Base-by-base conservation (phyloP, 2,797 vertebrate genomes). In the Sitta carolinensis region DNA sequence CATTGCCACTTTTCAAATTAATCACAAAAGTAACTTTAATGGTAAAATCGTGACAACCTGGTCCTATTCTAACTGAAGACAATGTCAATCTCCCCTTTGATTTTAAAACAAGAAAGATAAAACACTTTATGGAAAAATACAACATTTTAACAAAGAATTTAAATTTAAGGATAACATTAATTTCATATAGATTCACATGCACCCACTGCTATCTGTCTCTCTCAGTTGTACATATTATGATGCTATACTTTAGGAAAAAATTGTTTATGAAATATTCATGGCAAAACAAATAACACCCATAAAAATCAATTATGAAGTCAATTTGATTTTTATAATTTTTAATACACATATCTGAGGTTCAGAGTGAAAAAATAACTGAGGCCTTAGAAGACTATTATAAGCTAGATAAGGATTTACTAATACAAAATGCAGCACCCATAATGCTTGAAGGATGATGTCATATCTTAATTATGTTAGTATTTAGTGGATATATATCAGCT, bases 381-480 rank as follows among this genome's bases (percentile, higher is more conserved):
- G 61, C 52, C 26, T 81, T 68, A 90, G 75, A 73, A 88, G 47
- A 75, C 43, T 80, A 91, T 75, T 93, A 87, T 84, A 82, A 75
- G 45, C 57, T 90, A 95, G 95, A 95, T 91, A 96, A 96, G 92
- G 84, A 94, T 96, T 97, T 96, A 96, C 90, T n/a, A 96, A 47
- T 93, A 93, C 18, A 89, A 96, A 92, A 95, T 89, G 85, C 81
- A 89, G 93, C 87, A 95, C 92, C 92, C 94, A 95, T 92, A 96
- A 96, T 92, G 93, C 78, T 94, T 93, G 92, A 97, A 96, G 90
- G 84, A 96, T 97, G 95, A 97, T 94, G 95, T 97, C 95, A 97
- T 94, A 51, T 93, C 94, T 96, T 97, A 97, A 97, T 97, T 97
- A 97, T 97, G 95, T 97, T 96, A 97, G 70, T 91, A 93, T 96